A percentile compares a stretch with the other conserved stretches of the same genome.
These are phyloP conservation scores for Malurus melanocephalus DNA, from an alignment of 2,113 vertebrate genomes.

Conservation along the genomic window DNA sequence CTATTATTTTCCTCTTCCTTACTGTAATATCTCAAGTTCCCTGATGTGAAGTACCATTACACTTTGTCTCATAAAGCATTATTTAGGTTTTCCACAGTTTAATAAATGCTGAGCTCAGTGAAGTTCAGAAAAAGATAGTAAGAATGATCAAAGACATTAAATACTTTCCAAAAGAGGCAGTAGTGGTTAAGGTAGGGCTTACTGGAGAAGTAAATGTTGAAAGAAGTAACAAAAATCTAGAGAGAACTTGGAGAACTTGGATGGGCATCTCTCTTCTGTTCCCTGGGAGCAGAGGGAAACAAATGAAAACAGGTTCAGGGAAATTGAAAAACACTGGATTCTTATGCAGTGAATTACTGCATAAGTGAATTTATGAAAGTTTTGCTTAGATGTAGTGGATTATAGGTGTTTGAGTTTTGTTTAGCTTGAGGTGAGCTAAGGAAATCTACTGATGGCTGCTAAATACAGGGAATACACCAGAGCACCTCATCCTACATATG, in stretches of 20 bases:
- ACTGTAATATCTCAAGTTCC: not conserved
- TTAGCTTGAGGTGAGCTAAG: not conserved
- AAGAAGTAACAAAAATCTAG: not conserved
- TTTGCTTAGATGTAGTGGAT: not conserved
- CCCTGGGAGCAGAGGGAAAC: not conserved
- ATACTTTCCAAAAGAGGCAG: not conserved
- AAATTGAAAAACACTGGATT: not conserved
- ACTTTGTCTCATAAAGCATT: not conserved
- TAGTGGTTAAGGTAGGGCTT: not conserved
- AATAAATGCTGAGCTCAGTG: not conserved
- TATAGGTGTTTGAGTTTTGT: not conserved
- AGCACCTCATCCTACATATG: not conserved
- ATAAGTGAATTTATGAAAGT: not conserved
- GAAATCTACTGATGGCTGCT: fast-evolving
- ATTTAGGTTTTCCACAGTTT: not conserved
- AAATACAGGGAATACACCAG: not conserved
- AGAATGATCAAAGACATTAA: not conserved
- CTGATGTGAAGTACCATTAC: not conserved
- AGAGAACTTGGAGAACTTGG: not conserved
- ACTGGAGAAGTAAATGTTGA: not conserved
- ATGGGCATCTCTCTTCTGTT: not conserved
- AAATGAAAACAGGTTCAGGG: not conserved
- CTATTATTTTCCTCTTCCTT: not conserved
- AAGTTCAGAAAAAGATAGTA: not conserved
- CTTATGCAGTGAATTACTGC: not conserved